A percentile compares a stretch with the other conserved stretches of the same genome.
Conservation (phyloP, 2,888 invertebrate genomes). For the Scotopteryx bipunctaria region DNA sequence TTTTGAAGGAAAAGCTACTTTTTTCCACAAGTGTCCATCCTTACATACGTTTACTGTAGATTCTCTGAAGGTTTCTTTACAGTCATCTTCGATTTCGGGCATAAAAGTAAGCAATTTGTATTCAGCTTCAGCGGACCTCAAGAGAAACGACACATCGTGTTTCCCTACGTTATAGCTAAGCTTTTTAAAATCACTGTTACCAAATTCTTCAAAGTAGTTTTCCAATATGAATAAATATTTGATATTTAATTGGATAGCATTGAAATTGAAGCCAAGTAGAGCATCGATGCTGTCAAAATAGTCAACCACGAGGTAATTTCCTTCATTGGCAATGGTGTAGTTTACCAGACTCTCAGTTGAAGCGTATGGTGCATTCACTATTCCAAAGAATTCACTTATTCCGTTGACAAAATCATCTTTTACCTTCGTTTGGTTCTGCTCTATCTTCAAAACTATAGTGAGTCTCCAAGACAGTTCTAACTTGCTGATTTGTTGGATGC, state of each 20-base stretch:
- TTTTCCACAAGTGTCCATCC: conserved; percentile 40
- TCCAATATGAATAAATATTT: conserved; percentile 49
- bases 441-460: conserved; percentile 37
- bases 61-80: conserved; percentile 39
- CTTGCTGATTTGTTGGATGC: conserved; percentile 38
- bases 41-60: conserved; percentile 45
- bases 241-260: conserved; percentile 32
- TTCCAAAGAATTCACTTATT: conserved; percentile 34
- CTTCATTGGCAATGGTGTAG: conserved; percentile 20
- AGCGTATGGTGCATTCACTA: conserved; percentile 32
- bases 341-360: conserved; percentile 4
- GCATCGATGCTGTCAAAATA: conserved; percentile 41
- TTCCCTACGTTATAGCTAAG: conserved; percentile 39
- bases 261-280: conserved; percentile 34
- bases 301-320: conserved; percentile 37
- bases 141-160: conserved; percentile 50
- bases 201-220: conserved; percentile 29
- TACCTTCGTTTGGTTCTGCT: conserved; percentile 7
- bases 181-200: conserved; percentile 32
- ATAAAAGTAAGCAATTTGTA: conserved; percentile 46
- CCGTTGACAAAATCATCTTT: conserved; percentile 33
- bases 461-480: conserved; percentile 35
- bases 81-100: conserved; percentile 51
- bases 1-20: conserved; percentile 49
- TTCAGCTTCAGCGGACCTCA: conserved; percentile 29